These are phyloP conservation scores for Heteractis magnifica DNA, from an alignment of 92 coral and sea anemone genomes.

Conservation along the genomic window DNA sequence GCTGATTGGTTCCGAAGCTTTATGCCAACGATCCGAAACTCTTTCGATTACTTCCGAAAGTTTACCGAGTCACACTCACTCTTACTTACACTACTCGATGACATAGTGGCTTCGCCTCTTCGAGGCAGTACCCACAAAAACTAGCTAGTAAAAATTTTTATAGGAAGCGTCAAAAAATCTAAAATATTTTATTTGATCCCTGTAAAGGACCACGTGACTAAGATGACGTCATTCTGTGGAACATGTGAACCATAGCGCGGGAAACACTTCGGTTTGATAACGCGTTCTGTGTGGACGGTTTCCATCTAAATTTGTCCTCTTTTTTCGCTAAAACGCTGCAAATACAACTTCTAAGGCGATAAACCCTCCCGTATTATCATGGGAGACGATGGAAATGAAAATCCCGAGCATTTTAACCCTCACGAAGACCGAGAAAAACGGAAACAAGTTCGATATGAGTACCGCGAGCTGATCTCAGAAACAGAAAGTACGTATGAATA, in stretches of 20 bases:
- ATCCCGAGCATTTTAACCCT: slow-evolving; percentile 64
- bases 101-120: too few species aligned
- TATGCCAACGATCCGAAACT: too few species aligned
- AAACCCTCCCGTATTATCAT: slow-evolving; percentile 18
- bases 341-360: neutral
- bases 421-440: slow-evolving; percentile 85
- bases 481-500: slow-evolving; percentile 67
- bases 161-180: too few species aligned
- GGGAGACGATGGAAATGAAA: slow-evolving; percentile 58
- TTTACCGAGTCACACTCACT: too few species aligned
- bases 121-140: too few species aligned
- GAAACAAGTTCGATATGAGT: slow-evolving; percentile 76
- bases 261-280: neutral
- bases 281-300: neutral
- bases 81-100: too few species aligned
- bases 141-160: too few species aligned
- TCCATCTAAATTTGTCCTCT: neutral
- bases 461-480: slow-evolving; percentile 89
- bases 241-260: slow-evolving; percentile 38
- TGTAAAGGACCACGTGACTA: neutral
- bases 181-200: neutral
- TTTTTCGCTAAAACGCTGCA: neutral
- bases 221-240: neutral
- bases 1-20: too few species aligned
- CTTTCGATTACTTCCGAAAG: too few species aligned